These are phyloP conservation scores for Xenus cinereus DNA, from an alignment of 2,113 vertebrate genomes.

Conservation along the genomic window DNA sequence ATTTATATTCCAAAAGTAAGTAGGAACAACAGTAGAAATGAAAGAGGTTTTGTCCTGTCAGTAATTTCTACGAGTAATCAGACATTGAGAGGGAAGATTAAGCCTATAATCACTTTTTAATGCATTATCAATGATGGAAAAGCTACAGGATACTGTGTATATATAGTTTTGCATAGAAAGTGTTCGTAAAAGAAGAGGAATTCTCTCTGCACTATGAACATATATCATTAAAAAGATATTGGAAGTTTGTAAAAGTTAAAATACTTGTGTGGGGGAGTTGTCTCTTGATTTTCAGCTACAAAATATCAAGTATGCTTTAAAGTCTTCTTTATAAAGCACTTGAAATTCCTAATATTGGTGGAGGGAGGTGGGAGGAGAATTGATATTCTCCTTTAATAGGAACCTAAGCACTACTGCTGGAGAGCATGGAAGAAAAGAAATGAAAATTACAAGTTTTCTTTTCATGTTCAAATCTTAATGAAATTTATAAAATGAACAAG, in stretches of 20 bases:
- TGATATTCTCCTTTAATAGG: neutral
- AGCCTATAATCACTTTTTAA: neutral
- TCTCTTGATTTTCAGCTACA: neutral
- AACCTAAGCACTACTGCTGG: neutral
- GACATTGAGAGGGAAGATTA: neutral
- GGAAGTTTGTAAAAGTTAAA: neutral
- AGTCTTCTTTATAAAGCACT: neutral
- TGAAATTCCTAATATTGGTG: neutral
- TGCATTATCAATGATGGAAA: neutral
- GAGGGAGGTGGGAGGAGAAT: neutral
- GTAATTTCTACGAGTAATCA: neutral
- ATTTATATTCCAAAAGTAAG: neutral
- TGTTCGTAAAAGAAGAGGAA: neutral
- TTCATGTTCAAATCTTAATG: neutral
- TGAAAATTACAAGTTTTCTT: slow-evolving; percentile 27
- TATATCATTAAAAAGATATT: neutral
- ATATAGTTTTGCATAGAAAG: neutral
- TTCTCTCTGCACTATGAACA: neutral
- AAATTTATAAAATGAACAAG: slow-evolving; percentile 12
- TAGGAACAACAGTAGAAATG: neutral
- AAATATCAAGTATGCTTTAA: neutral
- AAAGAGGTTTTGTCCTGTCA: neutral
- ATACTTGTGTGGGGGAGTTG: neutral
- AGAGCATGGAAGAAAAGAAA: neutral
- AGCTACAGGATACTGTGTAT: neutral